Evolutionary conservation across 2,797 vertebrate genomes (phyloP), one percentile per base, ranked within the genome.

Genomic region (Poeciliopsis turneri): DNA sequence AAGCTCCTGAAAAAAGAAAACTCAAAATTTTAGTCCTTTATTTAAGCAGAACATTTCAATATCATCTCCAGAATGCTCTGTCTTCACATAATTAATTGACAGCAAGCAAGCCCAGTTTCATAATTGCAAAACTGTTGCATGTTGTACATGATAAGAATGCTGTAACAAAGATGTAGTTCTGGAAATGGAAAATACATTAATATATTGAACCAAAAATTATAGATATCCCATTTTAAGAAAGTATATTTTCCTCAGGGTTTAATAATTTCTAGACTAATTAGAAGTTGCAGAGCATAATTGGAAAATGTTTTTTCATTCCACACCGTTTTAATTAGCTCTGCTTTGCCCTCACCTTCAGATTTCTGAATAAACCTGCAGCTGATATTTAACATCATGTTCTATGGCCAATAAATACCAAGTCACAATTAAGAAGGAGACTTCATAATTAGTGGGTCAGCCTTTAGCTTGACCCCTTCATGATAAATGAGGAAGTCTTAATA

Each of bases 391-490:
- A 74, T 74, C 23, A 1, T 61, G 80, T 74, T 84, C 74, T 81
- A n/a, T 81, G 46, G 82, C 76, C 78, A 81, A 86, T 86, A 88
- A 91, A 92, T 78, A 88, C 72, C 69, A 74, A 78, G 86, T 90
- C 86, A 78, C 79, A 59, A 39, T 86, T 82, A 87, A 87, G 70
- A 81, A 7, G 16, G 61, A 76, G 66, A 53, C 66, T 77, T 78
- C 79, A 47, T 89, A 90, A 93, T 92, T 91, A 90, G 82, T 55
- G 70, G 39, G 72, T 85, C 33, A 83, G 89, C 84, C 90, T 86
- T 82, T 82, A 80, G 84, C 80, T 85, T 92, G 86, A 94, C 90
- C 92, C 73, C 82, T 49, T 79, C 74, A 91, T 87, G 81, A 87
- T 64, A 86, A 82, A 75, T 47, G 23, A 82, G 79, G 77, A 86